These are phyloP conservation scores for Thereva nobilitata DNA, from an alignment of 2,888 invertebrate genomes.

Conservation along the genomic window DNA sequence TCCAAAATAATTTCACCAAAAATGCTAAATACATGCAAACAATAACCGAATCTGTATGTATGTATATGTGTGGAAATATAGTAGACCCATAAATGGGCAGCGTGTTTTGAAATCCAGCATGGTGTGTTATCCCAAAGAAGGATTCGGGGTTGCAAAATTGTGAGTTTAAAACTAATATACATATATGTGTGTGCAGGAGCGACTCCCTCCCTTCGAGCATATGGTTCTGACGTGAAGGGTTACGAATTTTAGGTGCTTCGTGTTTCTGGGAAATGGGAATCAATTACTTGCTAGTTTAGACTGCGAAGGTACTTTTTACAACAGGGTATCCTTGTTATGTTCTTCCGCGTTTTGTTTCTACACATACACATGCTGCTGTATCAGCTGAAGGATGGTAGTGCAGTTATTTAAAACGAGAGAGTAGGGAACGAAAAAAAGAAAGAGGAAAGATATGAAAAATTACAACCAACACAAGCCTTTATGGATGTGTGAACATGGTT, in stretches of 20 bases:
- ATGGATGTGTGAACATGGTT: neutral
- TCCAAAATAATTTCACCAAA: conserved; percentile 36
- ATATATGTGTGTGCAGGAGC: neutral
- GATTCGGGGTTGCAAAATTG: neutral
- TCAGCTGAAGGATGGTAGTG: no score
- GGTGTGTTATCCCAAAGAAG: no score
- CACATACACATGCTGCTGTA: no score
- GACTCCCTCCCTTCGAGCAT: conserved; percentile 16
- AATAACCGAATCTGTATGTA: no score
- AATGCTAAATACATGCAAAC: conserved; percentile 29
- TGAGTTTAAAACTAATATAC: conserved; percentile 9
- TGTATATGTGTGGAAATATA: no score
- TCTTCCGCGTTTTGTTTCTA: no score
- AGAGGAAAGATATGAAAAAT: no score
- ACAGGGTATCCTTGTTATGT: neutral
- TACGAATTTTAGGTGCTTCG: conserved; percentile 17
- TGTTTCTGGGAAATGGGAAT: conserved; percentile 34
- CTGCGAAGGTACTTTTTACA: conserved; percentile 24
- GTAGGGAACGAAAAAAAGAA: no score
- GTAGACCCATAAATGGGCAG: no score
- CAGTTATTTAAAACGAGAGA: no score
- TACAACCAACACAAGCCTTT: conserved; percentile 33
- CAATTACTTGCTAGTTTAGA: conserved; percentile 37
- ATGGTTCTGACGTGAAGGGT: conserved; percentile 41
- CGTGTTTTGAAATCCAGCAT: no score